Base-by-base conservation (phyloP, 2,888 invertebrate genomes). In the Cheilosia pagana region DNA sequence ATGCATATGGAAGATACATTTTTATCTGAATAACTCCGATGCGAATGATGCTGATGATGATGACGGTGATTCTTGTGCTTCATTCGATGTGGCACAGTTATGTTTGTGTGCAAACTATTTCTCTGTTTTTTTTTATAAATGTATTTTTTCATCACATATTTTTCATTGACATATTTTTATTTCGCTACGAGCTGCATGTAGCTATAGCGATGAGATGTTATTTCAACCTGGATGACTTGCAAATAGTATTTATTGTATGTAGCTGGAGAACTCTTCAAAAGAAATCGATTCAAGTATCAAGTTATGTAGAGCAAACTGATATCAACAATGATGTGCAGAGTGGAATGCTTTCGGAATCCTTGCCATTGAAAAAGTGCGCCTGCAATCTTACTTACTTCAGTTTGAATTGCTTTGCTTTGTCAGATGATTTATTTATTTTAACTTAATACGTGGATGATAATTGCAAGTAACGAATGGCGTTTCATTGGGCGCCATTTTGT, bases 1-100 rank as follows among this genome's bases (percentile, higher is more conserved):
- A 74, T 76, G 57, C 57, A 72, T 59, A 21, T 14, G 14, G 62
- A 70, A 55, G 83, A 70, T 83, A 74, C 55, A 74, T 78, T 63
- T 83, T 74, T 83, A 78, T 74, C 78, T 63, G 63, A 70, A 83
- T 70, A 63, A 83, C 52, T 83, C 45, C 63, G 74, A 55, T 67
- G 72, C 55, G 60, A 53, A 77, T 77, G 71, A 67, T 23, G 45
- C 14, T 41, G 25, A 43, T 53, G 35, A 43, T 35, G 23, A 60
- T 81, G 68, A 50, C 60, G 62, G 55, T 78, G 68, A 72, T 74
- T 68, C 62, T 63, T 78, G 60, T 52, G 62, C 72, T 25, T 53
- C 45, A 55, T 74, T 74, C 82, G 57, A 72, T 57, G 31, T 78
- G 63, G 25, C 62, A 72, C 60, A 72, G 45, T 72, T 67, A 68